Base-by-base conservation (phyloP, 1,140 invertebrate species). In the Rhagoletis zephyria region DNA sequence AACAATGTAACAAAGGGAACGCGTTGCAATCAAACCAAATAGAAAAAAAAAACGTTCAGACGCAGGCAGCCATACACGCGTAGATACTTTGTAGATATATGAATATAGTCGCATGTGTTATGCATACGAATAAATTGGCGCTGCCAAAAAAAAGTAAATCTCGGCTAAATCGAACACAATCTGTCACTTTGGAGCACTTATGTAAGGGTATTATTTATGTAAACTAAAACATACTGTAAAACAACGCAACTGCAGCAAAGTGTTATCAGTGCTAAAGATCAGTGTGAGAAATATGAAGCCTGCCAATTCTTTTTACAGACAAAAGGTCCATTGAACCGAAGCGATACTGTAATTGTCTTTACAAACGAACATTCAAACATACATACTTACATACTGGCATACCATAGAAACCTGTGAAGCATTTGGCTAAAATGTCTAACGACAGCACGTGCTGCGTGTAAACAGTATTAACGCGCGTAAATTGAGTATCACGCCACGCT, bases 381-480 rank as follows among this genome's bases (percentile, higher is more conserved):
- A 30, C 30, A 30, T 30, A 30, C 30, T 30, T 0, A 1, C 30
- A 19, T 67, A 30, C 40, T 40, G 45, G 67, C 67, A 74, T 45
- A 14, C 67, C 45, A 74, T 30, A 12, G 14, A 74, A 14, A 74
- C 42, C 67, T 45, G 30, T 74, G 67, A 48, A 10, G 48, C 67
- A 74, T 74, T 74, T 74, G 67, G 45, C 67, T 42, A 9, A 74
- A 74, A 48, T 48, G 67, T 42, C 42, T 14, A 40, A 48, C 30
- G 30, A 30, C 9, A 48, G 12, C 67, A 74, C 67, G 67, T 74
- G 67, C 67, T 74, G 67, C 5, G 42, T 74, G 67, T 74, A 74
- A 74, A 74, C 67, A 74, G 67, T 10, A 42, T 45, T 74, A 74
- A 74, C 67, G 67, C 67, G 67, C 67, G 67, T 14, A 74, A n/a